A percentile compares a stretch with the other conserved stretches of the same genome.
Conservation (phyloP, 2,888 invertebrate genomes). For the Glaucopsyche alexis region DNA sequence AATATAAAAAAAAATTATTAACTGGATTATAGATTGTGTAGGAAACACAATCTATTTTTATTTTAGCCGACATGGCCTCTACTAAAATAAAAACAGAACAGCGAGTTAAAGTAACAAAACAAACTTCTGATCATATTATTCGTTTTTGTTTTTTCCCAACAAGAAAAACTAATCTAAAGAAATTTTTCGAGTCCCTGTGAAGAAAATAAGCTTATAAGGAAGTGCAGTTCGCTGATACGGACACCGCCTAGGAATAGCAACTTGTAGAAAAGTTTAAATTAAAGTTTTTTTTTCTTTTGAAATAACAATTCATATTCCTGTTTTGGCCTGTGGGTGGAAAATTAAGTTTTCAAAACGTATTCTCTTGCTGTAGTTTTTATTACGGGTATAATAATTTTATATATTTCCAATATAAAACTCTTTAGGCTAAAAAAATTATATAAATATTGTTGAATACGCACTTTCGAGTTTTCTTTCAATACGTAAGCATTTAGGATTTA, state of each 20-base stretch:
- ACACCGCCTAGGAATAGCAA: slow-evolving; percentile 59
- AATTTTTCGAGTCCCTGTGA: slow-evolving; percentile 74
- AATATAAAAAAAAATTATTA: too few relatives aligned
- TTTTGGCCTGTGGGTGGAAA: slow-evolving; percentile 34
- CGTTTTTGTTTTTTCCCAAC: slow-evolving; percentile 74
- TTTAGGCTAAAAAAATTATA: background rate
- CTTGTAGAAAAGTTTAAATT: slow-evolving; percentile 74
- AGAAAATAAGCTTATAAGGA: slow-evolving; percentile 78
- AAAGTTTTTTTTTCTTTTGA: slow-evolving; percentile 65
- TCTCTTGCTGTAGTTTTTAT: slow-evolving; percentile 2
- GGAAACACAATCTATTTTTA: too few relatives aligned
- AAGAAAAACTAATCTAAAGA: slow-evolving; percentile 80
- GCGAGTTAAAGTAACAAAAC: background rate
- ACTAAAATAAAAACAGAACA: background rate
- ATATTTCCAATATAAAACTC: background rate
- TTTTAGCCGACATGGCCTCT: too few relatives aligned
- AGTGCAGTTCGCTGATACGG: slow-evolving; percentile 73
- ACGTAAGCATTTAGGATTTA: background rate
- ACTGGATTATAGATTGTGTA: too few relatives aligned
- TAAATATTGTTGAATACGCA: background rate
- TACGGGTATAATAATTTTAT: slow-evolving; percentile 21
- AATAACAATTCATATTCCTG: slow-evolving; percentile 53
- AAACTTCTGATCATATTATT: slow-evolving; percentile 57
- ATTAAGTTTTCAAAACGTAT: slow-evolving; percentile 34
- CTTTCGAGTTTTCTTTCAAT: background rate